Evolutionary conservation across 1,140 invertebrate genomes (phyloP).

Genomic region (Octopus sinensis): DNA sequence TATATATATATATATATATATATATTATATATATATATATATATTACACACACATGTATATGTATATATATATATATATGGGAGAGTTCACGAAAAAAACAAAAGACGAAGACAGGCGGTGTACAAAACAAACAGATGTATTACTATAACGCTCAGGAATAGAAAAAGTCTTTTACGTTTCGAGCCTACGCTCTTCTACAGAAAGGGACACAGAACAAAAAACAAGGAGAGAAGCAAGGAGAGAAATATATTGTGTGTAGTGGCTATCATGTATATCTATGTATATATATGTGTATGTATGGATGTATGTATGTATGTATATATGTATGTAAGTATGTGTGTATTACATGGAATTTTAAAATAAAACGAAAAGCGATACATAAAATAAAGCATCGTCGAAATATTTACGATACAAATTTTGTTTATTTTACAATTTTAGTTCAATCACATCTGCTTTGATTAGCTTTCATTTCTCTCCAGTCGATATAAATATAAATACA

Average conservation of each 20-base stretch:
- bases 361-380: too few relatives aligned
- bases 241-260: neutral
- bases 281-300: neutral
- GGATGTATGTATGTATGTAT: neutral
- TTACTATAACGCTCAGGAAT: neutral
- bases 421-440: neutral
- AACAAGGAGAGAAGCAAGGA: neutral
- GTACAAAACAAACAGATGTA: too few relatives aligned
- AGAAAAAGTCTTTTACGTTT: neutral
- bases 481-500: neutral
- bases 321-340: neutral
- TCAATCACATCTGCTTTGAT: neutral
- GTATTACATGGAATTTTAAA: neutral
- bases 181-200: neutral
- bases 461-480: neutral
- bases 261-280: neutral
- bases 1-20: too few relatives aligned
- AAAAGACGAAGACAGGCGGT: too few relatives aligned
- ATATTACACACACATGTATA: too few relatives aligned
- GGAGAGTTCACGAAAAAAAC: too few relatives aligned
- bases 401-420: neutral
- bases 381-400: too few relatives aligned
- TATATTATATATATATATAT: too few relatives aligned
- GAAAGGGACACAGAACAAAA: neutral
- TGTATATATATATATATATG: too few relatives aligned